A percentile compares a stretch with the other conserved stretches of the same genome.
Conservation (phyloP, 2,888 invertebrate species). For the Papilio demoleus region DNA sequence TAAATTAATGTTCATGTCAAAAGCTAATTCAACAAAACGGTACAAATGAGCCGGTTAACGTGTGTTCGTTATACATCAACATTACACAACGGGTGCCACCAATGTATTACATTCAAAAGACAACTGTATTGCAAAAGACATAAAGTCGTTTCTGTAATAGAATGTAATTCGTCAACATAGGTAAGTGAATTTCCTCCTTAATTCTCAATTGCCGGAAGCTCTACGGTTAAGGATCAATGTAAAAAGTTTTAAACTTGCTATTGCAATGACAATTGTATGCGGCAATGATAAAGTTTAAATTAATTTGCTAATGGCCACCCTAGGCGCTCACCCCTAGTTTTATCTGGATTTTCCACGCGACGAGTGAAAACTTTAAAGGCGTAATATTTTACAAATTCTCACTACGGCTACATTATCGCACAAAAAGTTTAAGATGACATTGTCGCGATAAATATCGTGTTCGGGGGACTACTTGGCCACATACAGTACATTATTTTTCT, state of each 20-base stretch:
- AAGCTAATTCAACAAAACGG: conserved; percentile 41
- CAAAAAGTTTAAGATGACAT: too few species aligned
- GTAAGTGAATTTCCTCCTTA: conserved; percentile 55
- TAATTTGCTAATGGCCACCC: background rate
- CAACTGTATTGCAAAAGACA: conserved; percentile 29
- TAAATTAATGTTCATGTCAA: conserved; percentile 37
- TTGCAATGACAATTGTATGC: conserved; percentile 5
- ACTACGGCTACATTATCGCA: too few species aligned
- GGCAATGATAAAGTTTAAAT: conserved; percentile 32
- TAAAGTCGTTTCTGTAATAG: conserved; percentile 15
- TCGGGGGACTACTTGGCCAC: too few species aligned
- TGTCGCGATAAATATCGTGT: too few species aligned
- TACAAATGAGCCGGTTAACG: conserved; percentile 39
- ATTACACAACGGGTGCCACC: conserved; percentile 25
- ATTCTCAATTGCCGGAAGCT: conserved; percentile 58
- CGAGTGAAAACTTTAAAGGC: conserved; percentile 34
- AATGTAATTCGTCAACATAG: conserved; percentile 27
- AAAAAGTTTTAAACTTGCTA: conserved; percentile 41
- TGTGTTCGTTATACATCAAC: conserved; percentile 33
- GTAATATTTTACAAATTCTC: conserved; percentile 20
- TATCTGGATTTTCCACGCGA: conserved; percentile 35
- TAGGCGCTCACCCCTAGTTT: conserved; percentile 7
- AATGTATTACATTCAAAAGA: conserved; percentile 28
- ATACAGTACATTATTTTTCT: too few species aligned
- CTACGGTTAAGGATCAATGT: conserved; percentile 50